These are phyloP conservation scores for Clarias magur DNA, from an alignment of 2,113 vertebrate species.

Conservation along the genomic window DNA sequence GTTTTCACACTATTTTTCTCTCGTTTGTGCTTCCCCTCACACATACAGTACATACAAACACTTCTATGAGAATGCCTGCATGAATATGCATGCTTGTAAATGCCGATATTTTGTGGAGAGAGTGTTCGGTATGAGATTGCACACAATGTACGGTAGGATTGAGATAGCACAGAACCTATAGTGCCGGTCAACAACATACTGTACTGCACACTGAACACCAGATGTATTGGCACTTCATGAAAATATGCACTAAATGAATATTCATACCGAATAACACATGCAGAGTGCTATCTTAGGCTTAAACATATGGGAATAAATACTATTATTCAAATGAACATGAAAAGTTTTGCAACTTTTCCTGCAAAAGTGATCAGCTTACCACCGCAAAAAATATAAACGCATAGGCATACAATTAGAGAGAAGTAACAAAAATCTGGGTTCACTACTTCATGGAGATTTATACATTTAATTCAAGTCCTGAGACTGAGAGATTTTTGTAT, in stretches of 20 bases:
- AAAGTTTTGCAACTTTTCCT: neutral
- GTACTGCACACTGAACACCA: neutral
- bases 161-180: constrained; percentile 15
- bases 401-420: neutral
- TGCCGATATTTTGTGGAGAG: constrained; percentile 31
- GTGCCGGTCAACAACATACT: neutral
- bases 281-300: neutral
- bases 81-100: constrained; percentile 43
- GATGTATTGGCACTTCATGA: neutral
- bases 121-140: constrained; percentile 18
- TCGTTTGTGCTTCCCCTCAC: neutral
- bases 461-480: neutral
- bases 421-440: neutral
- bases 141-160: constrained; percentile 21
- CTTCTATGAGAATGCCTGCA: neutral
- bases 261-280: neutral
- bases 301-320: neutral
- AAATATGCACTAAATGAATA: neutral
- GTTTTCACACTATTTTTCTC: constrained; percentile 28
- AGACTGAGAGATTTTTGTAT: neutral
- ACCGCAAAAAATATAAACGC: too few species aligned
- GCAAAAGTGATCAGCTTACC: neutral
- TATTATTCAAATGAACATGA: neutral
- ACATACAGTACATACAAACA: neutral
- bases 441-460: neutral